Evolutionary conservation across 2,113 vertebrate genomes (phyloP), one percentile per base, ranked within the genome.

Genomic region (Hepsetus odoe): DNA sequence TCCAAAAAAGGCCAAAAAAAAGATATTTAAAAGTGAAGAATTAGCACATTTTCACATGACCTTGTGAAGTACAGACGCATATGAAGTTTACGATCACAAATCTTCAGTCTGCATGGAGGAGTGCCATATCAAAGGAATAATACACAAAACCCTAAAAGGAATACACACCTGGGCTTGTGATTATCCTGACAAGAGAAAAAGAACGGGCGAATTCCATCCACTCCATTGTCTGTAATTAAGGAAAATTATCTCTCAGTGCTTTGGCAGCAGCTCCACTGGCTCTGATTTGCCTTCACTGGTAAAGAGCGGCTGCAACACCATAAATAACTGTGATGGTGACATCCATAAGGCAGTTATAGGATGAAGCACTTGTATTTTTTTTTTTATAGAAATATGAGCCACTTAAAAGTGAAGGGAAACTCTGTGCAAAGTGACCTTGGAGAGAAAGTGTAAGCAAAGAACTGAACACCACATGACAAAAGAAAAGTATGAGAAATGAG

Each of bases 161-260:
- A 38, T 12, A 20, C 22, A 38, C 30, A 33, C 18, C 61, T 38
- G 61, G 38, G 61, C 32, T 62, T 62, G 59, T 65, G 61, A 38
- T 38, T 20, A 38, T 38, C 32, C 61, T 22, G 33, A 65, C 61
- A 65, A 33, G 33, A 38, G 51, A 22, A n/a, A 38, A 65, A 65
- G 32, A 22, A 65, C 7, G 30, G 2, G 32, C 33, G n/a, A 9
- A 65, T 65, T 38, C 61, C 61, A 65, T 18, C 32, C 32, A 22
- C 61, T 65, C 61, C 61, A 65, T 38, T 4, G 33, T 65, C 22
- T 10, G 32, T 35, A 65, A 65, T 65, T 65, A 65, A 38, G 61
- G 61, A 20, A 65, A 65, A 65, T 65, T 38, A 65, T 65, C 61
- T 65, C 61, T 65, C 61, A 33, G 32, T 38, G 61, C 38, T 65